Percentiles rank a stretch among this genome's conserved stretches.
Evolutionary conservation across 2,797 vertebrate genomes (phyloP).

Genomic region (Chaetophractus vellerosus): DNA sequence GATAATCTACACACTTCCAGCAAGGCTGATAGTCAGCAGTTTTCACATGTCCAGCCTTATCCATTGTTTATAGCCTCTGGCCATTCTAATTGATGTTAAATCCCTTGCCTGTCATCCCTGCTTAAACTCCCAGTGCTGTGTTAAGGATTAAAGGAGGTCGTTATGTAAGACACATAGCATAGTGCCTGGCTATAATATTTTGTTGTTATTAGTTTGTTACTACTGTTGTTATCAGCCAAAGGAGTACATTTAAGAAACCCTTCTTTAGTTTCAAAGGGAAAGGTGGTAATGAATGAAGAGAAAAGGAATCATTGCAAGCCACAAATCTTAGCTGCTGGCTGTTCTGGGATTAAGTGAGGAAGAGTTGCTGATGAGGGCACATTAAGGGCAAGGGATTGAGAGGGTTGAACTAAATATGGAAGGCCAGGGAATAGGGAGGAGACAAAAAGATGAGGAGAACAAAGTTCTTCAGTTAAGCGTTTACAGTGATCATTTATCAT

Average conservation of each 20-base stretch:
- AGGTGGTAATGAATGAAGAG: neutral
- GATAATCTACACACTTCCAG: neutral
- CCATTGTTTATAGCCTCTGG: neutral
- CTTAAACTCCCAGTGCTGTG: fast-evolving
- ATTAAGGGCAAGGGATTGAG: fast-evolving
- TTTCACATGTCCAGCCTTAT: neutral
- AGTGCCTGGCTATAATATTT: neutral
- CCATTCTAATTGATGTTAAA: neutral
- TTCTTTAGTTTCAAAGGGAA: neutral
- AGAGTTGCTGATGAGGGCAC: neutral
- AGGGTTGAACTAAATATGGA: neutral
- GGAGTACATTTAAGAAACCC: neutral
- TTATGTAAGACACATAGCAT: neutral
- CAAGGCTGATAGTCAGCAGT: neutral
- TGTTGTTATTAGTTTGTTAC: neutral
- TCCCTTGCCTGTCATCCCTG: neutral
- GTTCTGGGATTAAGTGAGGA: neutral
- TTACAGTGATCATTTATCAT: neutral
- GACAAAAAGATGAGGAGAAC: neutral
- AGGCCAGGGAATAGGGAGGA: fast-evolving
- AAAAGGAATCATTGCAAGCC: neutral
- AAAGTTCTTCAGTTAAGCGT: neutral
- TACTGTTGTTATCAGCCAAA: neutral
- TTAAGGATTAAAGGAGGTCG: neutral
- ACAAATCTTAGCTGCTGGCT: neutral